These are phyloP conservation scores for Corythoichthys intestinalis DNA, from an alignment of 2,113 vertebrate species.

Conservation along the genomic window DNA sequence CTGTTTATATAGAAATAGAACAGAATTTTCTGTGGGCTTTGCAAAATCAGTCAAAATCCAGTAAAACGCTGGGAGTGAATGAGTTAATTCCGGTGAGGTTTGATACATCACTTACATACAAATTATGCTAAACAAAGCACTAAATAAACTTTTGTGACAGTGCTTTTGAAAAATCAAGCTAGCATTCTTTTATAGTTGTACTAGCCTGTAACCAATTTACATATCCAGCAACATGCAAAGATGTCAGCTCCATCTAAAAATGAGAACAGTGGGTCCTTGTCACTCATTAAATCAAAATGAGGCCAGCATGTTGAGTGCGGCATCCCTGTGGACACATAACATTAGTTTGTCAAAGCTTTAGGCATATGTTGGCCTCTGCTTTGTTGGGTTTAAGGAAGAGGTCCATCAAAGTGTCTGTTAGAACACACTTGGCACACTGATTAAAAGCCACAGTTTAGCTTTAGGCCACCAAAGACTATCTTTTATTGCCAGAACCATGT, in stretches of 20 bases:
- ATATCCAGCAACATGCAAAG: conserved; percentile 6
- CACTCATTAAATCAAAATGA: conserved; percentile 30
- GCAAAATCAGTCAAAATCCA: too few species aligned
- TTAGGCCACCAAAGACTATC: conserved; percentile 2
- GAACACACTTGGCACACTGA: conserved; percentile 6
- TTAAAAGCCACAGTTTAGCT: conserved; percentile 3
- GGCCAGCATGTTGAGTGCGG: conserved; percentile 6
- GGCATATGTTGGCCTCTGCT: conserved; percentile 16
- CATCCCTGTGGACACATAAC: conserved; percentile 34
- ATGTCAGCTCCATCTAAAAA: conserved; percentile 29
- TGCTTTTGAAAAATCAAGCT: conserved; percentile 2
- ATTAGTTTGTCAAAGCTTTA: conserved; percentile 27
- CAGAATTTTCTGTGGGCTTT: too few species aligned
- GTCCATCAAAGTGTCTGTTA: conserved; percentile 14
- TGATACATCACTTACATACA: conserved; percentile 1
- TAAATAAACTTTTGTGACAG: not conserved
- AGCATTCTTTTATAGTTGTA: not conserved
- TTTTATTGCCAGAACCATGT: not conserved
- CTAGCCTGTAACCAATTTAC: not conserved
- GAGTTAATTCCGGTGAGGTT: conserved; percentile 12
- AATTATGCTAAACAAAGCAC: too few species aligned
- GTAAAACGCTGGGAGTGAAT: too few species aligned
- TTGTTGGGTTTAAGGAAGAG: conserved; percentile 11
- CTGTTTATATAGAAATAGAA: too few species aligned
- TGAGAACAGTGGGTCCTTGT: conserved; percentile 35